These are phyloP conservation scores for Botrylloides violaceus DNA, from an alignment of 23 tunicate species.

Conservation along the genomic window DNA sequence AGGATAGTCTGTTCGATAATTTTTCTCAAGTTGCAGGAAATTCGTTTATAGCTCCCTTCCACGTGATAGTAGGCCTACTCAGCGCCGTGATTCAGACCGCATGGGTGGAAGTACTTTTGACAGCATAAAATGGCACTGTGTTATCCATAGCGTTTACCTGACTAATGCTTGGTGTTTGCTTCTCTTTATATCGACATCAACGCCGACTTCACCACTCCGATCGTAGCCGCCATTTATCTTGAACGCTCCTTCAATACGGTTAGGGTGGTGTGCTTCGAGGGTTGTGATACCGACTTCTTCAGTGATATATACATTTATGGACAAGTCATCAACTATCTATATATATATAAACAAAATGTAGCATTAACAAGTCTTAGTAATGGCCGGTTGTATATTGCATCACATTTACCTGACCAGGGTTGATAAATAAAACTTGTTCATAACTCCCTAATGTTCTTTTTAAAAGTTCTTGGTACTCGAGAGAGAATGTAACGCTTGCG, in stretches of 20 bases:
- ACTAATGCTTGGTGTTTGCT: conserved; percentile 43
- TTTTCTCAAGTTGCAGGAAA: not conserved
- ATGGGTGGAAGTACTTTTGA: too few species aligned
- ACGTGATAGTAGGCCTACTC: too few species aligned
- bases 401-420: conserved; percentile 65
- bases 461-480: conserved; percentile 62
- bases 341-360: not conserved
- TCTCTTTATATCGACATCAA: conserved; percentile 22
- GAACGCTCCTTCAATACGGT: not conserved
- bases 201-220: not conserved
- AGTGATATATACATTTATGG: conserved; percentile 23
- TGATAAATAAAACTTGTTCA: conserved; percentile 44
- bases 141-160: too few species aligned
- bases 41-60: too few species aligned
- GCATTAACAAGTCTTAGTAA: not conserved
- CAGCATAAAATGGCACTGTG: too few species aligned
- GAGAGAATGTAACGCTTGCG: conserved; percentile 29
- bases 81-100: too few species aligned
- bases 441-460: conserved; percentile 47
- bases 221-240: conserved; percentile 9
- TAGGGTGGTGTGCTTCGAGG: conserved; percentile 18
- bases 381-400: conserved; percentile 3
- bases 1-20: too few species aligned
- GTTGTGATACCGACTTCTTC: conserved; percentile 32
- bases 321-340: conserved; percentile 37